These are phyloP conservation scores for Tipula lateralis DNA, from an alignment of 2,888 invertebrate genomes.

Conservation along the genomic window DNA sequence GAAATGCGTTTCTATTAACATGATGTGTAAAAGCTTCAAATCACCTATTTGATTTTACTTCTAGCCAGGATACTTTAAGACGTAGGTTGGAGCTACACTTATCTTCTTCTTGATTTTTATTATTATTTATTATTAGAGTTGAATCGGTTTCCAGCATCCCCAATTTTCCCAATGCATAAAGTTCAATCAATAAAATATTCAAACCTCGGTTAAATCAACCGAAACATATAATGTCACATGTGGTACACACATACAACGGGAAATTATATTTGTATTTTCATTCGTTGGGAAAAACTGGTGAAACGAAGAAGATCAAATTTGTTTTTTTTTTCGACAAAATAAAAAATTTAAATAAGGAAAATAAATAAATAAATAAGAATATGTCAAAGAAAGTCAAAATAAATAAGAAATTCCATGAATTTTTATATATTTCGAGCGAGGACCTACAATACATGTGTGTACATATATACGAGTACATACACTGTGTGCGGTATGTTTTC, in stretches of 20 bases:
- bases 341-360: not conserved
- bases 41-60: too few relatives aligned
- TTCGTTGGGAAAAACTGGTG: not conserved
- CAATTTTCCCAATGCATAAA: not conserved
- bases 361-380: constrained; percentile 11
- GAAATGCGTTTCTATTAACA: too few relatives aligned
- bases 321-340: not conserved
- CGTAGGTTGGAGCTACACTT: too few relatives aligned
- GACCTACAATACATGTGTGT: not conserved
- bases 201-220: not conserved
- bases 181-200: not conserved
- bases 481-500: too few relatives aligned
- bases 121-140: too few relatives aligned
- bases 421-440: not conserved
- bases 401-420: not conserved
- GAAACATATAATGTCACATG: constrained; percentile 14
- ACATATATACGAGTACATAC: not conserved
- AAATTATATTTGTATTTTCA: not conserved
- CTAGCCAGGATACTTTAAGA: too few relatives aligned
- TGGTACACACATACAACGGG: not conserved
- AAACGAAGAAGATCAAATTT: not conserved
- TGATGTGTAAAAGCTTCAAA: too few relatives aligned
- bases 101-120: too few relatives aligned
- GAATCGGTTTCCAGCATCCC: too few relatives aligned
- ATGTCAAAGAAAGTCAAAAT: not conserved